These are phyloP conservation scores for Platygyra sinensis DNA, from an alignment of 64 coral and sea anemone species.

Conservation along the genomic window DNA sequence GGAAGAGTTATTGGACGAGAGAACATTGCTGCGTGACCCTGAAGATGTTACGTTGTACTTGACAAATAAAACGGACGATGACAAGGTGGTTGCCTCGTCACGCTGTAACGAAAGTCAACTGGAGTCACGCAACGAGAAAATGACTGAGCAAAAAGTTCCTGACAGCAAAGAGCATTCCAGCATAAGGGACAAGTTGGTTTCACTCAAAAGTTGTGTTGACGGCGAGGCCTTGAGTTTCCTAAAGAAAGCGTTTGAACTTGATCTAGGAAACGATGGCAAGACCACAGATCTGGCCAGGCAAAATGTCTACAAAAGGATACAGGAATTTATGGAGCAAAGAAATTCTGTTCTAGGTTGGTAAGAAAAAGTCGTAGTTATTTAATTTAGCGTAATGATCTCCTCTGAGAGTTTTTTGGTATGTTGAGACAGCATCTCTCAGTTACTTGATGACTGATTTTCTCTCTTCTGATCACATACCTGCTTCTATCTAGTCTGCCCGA, in stretches of 20 bases:
- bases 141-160: neutral
- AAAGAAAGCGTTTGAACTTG: conserved; percentile 62
- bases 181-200: conserved; percentile 29
- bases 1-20: neutral
- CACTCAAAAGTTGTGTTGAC: conserved; percentile 36
- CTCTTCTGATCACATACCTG: too few relatives aligned
- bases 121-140: neutral
- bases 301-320: conserved; percentile 34
- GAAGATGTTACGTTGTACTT: conserved; percentile 35
- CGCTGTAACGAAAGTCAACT: neutral
- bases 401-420: too few relatives aligned
- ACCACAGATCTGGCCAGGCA: neutral
- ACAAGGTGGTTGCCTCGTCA: conserved; percentile 68
- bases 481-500: too few relatives aligned
- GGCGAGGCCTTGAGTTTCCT: conserved; percentile 52
- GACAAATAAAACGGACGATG: conserved; percentile 90
- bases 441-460: too few relatives aligned
- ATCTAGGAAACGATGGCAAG: neutral
- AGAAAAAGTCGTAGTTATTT: too few relatives aligned
- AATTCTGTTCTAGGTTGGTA: conserved; percentile 1
- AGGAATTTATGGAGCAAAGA: conserved; percentile 29
- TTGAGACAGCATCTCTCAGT: too few relatives aligned
- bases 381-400: too few relatives aligned
- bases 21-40: neutral
- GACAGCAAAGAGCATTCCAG: neutral